Conservation (phyloP, 23 tunicate genomes). For the Pegea sp. region DNA sequence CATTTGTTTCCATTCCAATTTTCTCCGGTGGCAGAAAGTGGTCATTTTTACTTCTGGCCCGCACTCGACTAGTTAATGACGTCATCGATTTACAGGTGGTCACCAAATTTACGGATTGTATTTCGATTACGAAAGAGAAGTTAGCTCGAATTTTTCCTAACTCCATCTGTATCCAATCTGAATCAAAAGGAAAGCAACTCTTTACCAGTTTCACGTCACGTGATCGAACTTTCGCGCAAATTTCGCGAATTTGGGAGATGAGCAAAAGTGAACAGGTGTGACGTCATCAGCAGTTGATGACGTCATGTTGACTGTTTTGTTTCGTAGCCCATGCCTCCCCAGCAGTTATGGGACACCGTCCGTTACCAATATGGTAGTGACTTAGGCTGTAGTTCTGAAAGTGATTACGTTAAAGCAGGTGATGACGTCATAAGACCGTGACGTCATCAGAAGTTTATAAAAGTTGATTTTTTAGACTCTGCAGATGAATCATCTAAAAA, state of each 20-base stretch:
- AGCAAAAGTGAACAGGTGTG: too few species aligned
- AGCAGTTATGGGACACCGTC: slow-evolving; percentile 44
- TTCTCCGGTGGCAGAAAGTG: slow-evolving; percentile 75
- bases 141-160: slow-evolving; percentile 84
- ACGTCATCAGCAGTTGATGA: too few species aligned
- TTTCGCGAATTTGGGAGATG: slow-evolving; percentile 50
- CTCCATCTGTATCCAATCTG: slow-evolving; percentile 56
- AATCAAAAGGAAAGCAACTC: slow-evolving; percentile 14
- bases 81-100: slow-evolving; percentile 20
- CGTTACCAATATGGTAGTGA: slow-evolving; percentile 48
- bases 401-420: slow-evolving; percentile 68
- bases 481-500: background rate
- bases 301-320: too few species aligned
- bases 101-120: slow-evolving; percentile 40
- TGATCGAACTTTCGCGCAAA: slow-evolving; percentile 45
- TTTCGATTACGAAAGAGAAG: slow-evolving; percentile 54
- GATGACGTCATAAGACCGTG: background rate
- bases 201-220: slow-evolving; percentile 93
- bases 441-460: background rate
- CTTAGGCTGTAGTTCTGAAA: slow-evolving; percentile 82
- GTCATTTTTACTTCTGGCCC: slow-evolving; percentile 17
- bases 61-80: too few species aligned
- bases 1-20: slow-evolving; percentile 88
- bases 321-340: slow-evolving; percentile 74
- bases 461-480: background rate